A percentile compares a stretch with the other conserved stretches of the same genome.
phyloP scores from a whole-genome alignment of 1,140 invertebrate genomes.

The Drosophila repleta region DNA sequence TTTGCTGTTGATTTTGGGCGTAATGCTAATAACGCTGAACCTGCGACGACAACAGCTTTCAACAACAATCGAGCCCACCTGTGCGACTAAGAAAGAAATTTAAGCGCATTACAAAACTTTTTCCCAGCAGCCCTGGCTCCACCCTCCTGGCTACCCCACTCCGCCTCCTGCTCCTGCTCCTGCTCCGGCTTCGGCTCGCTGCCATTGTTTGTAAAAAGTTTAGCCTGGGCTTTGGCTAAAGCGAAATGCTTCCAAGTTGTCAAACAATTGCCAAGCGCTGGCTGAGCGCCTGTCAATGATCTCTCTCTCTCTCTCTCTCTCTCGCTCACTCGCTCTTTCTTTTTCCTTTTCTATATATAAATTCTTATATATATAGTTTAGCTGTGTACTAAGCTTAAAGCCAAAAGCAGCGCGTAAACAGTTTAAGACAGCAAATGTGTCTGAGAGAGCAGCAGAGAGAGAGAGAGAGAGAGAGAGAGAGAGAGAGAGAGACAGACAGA shows the following conservation, averaged over 20 bases:
- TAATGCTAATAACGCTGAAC: constrained; percentile 53
- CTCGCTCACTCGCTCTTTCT: background rate
- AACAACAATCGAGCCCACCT: constrained; percentile 68
- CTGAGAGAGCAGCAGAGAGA: background rate
- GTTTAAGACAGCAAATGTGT: constrained; percentile 25
- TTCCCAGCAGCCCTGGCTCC: background rate
- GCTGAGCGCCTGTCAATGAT: constrained; percentile 30
- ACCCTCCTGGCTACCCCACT: background rate
- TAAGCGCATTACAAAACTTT: constrained; percentile 61
- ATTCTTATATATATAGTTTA: constrained; percentile 11
- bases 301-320: background rate
- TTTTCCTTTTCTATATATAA: background rate
- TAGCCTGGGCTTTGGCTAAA: constrained; percentile 50
- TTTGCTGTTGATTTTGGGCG: constrained; percentile 25
- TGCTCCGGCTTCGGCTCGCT: background rate
- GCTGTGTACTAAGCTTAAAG: constrained; percentile 25
- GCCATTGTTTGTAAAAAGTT: constrained; percentile 54
- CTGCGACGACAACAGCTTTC: constrained; percentile 70
- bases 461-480: too few species aligned
- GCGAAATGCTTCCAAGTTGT: constrained; percentile 46
- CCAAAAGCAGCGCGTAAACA: constrained; percentile 30
- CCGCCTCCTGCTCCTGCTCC: background rate
- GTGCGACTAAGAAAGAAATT: constrained; percentile 54
- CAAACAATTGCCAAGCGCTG: constrained; percentile 38
- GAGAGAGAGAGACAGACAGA: too few species aligned